Evolutionary conservation across 2,113 vertebrate species (phyloP).

Genomic region (Pterocles gutturalis): DNA sequence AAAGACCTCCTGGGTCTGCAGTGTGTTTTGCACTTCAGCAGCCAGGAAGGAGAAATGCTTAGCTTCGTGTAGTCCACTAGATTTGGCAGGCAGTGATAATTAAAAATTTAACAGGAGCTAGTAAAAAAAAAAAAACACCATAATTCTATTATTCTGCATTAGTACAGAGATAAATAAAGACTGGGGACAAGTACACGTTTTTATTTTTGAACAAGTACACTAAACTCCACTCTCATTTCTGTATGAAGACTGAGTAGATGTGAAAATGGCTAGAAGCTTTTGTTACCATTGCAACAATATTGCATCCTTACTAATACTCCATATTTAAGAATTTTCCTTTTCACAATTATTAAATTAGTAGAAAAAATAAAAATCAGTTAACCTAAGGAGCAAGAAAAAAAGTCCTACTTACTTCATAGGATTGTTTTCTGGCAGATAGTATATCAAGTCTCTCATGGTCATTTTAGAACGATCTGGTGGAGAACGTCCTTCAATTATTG

Average conservation of each 20-base stretch:
- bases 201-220: not conserved
- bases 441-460: slow-evolving; percentile 97
- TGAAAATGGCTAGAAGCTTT: not conserved
- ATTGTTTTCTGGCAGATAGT: slow-evolving; percentile 90
- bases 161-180: not conserved
- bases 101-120: not conserved
- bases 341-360: not conserved
- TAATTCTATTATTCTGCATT: not conserved
- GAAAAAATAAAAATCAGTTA: not conserved
- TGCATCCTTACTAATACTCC: not conserved
- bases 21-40: not conserved
- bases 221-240: not conserved
- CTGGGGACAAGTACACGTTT: not conserved
- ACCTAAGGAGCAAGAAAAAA: not conserved
- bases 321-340: not conserved
- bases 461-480: slow-evolving; percentile 92
- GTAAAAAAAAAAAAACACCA: not conserved
- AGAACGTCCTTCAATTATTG: slow-evolving; percentile 72
- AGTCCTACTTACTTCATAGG: slow-evolving; percentile 91
- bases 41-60: not conserved
- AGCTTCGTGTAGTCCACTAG: not conserved
- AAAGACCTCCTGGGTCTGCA: not conserved
- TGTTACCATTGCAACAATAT: not conserved
- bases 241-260: not conserved
- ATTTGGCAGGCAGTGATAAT: not conserved